Conservation (phyloP, 1,140 invertebrate genomes). For the Aporrectodea caliginosa region DNA sequence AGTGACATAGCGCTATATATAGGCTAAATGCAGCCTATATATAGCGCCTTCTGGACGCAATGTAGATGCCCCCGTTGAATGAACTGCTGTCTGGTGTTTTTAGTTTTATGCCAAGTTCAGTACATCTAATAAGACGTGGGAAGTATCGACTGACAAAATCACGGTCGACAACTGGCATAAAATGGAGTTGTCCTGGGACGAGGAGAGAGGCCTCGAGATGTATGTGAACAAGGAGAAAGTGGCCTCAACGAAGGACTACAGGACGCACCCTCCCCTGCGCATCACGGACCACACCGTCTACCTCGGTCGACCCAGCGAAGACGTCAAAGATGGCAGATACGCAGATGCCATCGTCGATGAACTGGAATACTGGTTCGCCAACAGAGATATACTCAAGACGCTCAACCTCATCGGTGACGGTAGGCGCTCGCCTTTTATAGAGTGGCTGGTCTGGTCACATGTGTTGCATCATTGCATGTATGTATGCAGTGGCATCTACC, state of each 20-base stretch:
- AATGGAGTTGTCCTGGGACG: conserved; percentile 49
- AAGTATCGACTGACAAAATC: conserved; percentile 40
- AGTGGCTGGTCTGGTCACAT: too few species aligned
- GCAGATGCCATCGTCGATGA: conserved; percentile 46
- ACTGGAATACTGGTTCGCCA: conserved; percentile 48
- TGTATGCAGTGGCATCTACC: too few species aligned
- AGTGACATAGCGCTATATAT: too few species aligned
- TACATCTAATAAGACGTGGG: conserved; percentile 41
- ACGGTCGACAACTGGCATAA: conserved; percentile 44
- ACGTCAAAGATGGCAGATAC: conserved; percentile 25
- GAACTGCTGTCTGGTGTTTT: conserved; percentile 4
- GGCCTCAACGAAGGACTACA: conserved; percentile 9
- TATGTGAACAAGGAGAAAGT: conserved; percentile 40
- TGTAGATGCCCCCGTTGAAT: too few species aligned
- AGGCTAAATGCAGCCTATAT: too few species aligned
- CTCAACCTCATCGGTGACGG: conserved; percentile 29
- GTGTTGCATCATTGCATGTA: too few species aligned
- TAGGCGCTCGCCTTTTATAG: too few species aligned
- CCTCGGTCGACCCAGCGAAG: conserved; percentile 26
- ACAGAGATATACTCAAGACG: conserved; percentile 26
- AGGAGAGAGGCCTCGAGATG: conserved; percentile 42
- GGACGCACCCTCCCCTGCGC: neutral
- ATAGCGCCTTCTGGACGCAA: too few species aligned
- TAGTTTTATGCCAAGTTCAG: conserved; percentile 18
- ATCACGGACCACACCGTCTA: conserved; percentile 25